Base-by-base conservation (phyloP, 2,888 invertebrate species). In the Tiliacea citrago region DNA sequence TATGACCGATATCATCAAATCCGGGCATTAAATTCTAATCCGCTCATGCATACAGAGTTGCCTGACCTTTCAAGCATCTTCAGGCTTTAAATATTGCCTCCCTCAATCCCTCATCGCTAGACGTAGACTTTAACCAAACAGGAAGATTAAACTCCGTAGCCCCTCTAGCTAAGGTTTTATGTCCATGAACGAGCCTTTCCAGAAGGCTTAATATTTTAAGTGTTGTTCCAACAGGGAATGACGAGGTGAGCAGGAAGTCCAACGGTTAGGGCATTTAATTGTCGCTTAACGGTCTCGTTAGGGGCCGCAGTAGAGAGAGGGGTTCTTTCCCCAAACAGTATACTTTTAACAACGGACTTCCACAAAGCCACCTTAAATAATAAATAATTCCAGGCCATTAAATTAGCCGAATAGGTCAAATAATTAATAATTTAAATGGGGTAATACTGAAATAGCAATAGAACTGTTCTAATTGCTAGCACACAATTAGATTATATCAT, bases 251-350 rank as follows among this genome's bases (percentile, higher is more conserved):
- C 29, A 47, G 83, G 45, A 62, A 45, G 72, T 24, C 61, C 10
- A 58, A 42, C 57, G 61, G 58, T 57, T 60, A 24, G 66, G 66
- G 62, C 76, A 73, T 83, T 81, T 86, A 83, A 81, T 75, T 79
- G 77, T 75, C 67, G 67, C 67, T 75, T 68, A 75, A 76, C 73
- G 73, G 71, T 75, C 58, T 86, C 75, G 71, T 77, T 76, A 77
- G 83, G 77, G 83, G 53, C 21, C 73, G 49, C n/a, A n/a, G n/a
- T n/a, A 65, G 55, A 49, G 29, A 45, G 68, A 81, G 63, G 84
- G 80, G 68, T 4, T 29, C 21, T 58, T n/a, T 53, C 68, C 72
- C 51, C 47, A 63, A 81, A 72, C 53, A 13, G 39, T 75, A n/a
- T n/a, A n/a, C n/a, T n/a, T n/a, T n/a, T n/a, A n/a, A n/a, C n/a